Evolutionary conservation across 2,113 vertebrate genomes (phyloP), one percentile per base, ranked within the genome.

Genomic region (Cacatua alba): DNA sequence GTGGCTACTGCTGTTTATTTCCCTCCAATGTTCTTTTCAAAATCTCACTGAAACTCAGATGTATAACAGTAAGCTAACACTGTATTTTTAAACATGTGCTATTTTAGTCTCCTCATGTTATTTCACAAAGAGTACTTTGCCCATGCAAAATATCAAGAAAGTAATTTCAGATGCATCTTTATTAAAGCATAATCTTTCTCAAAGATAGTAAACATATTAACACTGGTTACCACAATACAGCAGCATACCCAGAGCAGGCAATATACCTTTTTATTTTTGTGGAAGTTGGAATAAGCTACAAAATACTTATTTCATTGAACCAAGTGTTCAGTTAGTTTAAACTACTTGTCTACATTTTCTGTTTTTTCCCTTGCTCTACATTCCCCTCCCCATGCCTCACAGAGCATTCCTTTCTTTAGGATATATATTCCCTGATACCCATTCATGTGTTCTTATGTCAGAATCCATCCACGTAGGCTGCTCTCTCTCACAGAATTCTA

Each of bases 241-340:
- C 29, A 44, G 17, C 46, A 39, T 39, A 48, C 31, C 10, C 23
- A 65, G 51, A 67, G 41, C 14, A 85, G 57, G 24, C 19, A 59
- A 88, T 7, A 62, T 79, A 29, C 28, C 13, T 78, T 57, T 81
- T 80, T 23, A 68, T 88, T 94, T 92, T 71, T 65, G 55, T 86
- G 72, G 25, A 95, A 41, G 65, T 60, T 87, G 53, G 17, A 79
- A 82, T 82, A 92, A 88, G 74, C 21, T 16, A 25, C 7, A 74
- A 72, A 92, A 71, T 39, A 84, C 29, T 65, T 75, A 77, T 96
- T 95, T 97, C 5, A 81, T 41, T 93, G n/a, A 60, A 52, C 7
- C 49, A 80, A 95, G 49, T 68, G 28, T 4, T 95, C 49, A 31
- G 18, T 28, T 87, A 48, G 51, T 76, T 82, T 94, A 87, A 89